Percentiles rank a stretch among this genome's conserved stretches.
phyloP scores from a whole-genome alignment of 2,797 vertebrate species.

The Peromyscus aztecus region DNA sequence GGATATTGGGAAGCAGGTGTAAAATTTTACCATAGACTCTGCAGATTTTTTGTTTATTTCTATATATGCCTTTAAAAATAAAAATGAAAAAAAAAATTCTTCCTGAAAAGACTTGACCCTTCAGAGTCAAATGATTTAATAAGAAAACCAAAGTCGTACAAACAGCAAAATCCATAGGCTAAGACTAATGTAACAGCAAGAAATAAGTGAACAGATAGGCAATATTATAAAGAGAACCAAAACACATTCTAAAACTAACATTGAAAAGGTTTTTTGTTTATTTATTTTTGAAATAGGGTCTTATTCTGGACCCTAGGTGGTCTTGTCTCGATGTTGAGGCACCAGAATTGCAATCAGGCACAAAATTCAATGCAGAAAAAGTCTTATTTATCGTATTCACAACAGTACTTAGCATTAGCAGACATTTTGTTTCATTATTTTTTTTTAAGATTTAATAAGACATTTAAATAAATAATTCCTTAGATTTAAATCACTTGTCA shows the following conservation, averaged over 20 bases:
- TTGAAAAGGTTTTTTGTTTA: background rate
- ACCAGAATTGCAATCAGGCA: background rate
- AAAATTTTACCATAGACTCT: constrained; percentile 93
- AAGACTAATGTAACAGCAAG: background rate
- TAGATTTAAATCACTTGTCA: background rate
- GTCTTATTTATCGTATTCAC: background rate
- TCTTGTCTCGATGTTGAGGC: background rate
- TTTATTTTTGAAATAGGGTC: background rate
- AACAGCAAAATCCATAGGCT: background rate
- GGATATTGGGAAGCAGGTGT: constrained; percentile 89
- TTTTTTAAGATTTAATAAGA: constrained; percentile 43
- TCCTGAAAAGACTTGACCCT: constrained; percentile 32
- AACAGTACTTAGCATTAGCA: background rate
- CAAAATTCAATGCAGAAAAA: background rate
- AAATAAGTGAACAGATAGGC: constrained; percentile 12
- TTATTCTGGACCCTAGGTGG: background rate
- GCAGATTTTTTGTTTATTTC: constrained; percentile 89
- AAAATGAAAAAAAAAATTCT: constrained; percentile 64
- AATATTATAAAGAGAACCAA: constrained; percentile 29
- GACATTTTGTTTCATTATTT: background rate
- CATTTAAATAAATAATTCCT: background rate
- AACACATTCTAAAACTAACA: background rate
- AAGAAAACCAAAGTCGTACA: background rate
- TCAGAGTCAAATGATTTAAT: constrained; percentile 29
- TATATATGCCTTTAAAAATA: constrained; percentile 90